Evolutionary conservation across 2,888 invertebrate species (phyloP).

Genomic region (Geophilus truncorum): DNA sequence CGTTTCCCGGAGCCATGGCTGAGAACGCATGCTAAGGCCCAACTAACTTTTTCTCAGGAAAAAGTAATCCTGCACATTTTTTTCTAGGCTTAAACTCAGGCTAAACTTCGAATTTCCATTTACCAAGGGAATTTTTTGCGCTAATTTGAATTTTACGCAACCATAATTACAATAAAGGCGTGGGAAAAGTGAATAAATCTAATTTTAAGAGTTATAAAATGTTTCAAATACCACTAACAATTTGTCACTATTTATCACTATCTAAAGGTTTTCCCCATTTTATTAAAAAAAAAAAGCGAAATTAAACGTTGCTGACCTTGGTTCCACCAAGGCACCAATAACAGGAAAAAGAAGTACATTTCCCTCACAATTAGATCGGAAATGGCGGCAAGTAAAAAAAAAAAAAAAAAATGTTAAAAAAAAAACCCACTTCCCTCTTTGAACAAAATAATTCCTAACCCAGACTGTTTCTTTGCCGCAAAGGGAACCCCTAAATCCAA

Average conservation of each 20-base stretch:
- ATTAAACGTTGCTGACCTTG: not conserved
- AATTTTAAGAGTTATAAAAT: not conserved
- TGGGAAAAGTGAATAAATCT: not conserved
- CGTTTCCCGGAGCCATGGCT: conserved; percentile 10
- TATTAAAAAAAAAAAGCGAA: not conserved
- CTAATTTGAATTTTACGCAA: not conserved
- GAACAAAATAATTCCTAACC: not conserved
- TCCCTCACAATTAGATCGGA: conserved; percentile 10
- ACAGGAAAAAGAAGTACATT: not conserved
- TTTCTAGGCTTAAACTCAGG: not conserved
- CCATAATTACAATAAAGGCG: not conserved
- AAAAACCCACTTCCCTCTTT: not conserved
- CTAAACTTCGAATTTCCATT: not conserved
- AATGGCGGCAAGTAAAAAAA: not conserved
- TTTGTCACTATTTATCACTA: not conserved
- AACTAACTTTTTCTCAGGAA: not conserved
- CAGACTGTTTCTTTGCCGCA: not conserved
- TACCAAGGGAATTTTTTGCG: not conserved
- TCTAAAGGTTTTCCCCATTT: not conserved
- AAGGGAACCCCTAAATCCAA: not conserved
- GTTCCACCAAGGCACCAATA: not conserved
- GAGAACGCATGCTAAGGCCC: not conserved
- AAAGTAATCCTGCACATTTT: not conserved
- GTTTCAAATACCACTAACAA: no score
- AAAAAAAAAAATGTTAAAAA: not conserved